phyloP scores from a whole-genome alignment of 2,888 invertebrate genomes.

The Ormyrus pomaceus region DNA sequence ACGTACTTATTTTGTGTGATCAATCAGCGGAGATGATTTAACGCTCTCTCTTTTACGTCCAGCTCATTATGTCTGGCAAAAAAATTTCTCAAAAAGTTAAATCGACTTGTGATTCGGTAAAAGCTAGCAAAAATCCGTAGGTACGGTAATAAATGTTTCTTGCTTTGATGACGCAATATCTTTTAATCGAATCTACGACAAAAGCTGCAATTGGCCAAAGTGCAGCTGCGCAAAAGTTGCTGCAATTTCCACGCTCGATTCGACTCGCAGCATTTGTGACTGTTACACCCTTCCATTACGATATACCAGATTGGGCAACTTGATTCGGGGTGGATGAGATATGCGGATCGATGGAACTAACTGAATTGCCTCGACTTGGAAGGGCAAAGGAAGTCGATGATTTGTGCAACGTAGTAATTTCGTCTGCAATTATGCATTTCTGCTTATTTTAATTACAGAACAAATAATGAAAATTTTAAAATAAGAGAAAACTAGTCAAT shows the following conservation, averaged over 20 bases:
- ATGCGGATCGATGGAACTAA: neutral
- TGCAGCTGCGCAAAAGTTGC: conserved; percentile 1
- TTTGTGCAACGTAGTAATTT: too few species aligned
- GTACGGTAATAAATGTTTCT: too few species aligned
- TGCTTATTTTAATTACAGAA: too few species aligned
- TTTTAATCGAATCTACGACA: neutral
- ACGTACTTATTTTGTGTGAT: conserved; percentile 32
- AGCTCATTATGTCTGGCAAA: conserved; percentile 7
- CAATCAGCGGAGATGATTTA: conserved; percentile 40
- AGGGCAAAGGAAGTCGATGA: neutral
- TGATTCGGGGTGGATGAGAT: conserved; percentile 2
- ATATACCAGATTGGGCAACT: neutral
- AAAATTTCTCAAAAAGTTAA: neutral
- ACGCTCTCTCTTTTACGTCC: conserved; percentile 36
- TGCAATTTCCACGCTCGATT: conserved; percentile 26
- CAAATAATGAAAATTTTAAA: too few species aligned
- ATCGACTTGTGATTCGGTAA: neutral
- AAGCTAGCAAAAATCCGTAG: too few species aligned
- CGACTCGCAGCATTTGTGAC: conserved; percentile 25
- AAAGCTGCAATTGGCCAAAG: neutral
- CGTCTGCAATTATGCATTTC: too few species aligned
- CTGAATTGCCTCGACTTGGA: neutral
- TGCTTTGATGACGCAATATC: neutral
- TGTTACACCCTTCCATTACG: neutral
- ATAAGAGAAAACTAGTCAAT: too few species aligned